Conservation (phyloP, 2,113 vertebrate genomes). For the Laterallus jamaicensis region DNA sequence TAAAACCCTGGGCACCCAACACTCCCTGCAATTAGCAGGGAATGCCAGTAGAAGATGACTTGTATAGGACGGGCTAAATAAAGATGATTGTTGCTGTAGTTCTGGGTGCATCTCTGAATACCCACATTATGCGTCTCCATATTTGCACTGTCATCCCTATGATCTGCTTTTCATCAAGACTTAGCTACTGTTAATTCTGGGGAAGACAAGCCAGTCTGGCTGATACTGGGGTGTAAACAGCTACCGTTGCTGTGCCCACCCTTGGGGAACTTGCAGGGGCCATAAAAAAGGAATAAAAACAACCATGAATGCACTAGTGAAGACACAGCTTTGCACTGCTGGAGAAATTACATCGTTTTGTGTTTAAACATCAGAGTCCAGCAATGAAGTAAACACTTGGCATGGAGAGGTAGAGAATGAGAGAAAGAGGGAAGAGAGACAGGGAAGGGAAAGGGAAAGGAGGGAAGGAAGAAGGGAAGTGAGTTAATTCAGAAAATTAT, state of each 20-base stretch:
- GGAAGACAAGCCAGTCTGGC: neutral
- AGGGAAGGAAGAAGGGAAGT: too few species aligned
- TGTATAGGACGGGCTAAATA: neutral
- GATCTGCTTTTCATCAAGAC: conserved; percentile 46
- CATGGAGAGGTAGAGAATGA: neutral
- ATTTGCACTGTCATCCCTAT: neutral
- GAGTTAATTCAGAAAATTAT: too few species aligned
- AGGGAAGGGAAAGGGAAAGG: too few species aligned
- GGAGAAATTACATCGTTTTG: neutral
- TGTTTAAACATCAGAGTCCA: neutral
- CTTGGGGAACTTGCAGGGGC: neutral
- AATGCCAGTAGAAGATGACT: conserved; percentile 17
- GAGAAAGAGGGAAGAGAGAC: neutral
- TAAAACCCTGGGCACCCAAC: neutral
- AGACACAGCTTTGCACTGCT: neutral
- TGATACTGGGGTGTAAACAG: neutral
- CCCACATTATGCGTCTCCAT: conserved; percentile 23
- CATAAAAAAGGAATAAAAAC: neutral
- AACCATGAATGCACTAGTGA: neutral
- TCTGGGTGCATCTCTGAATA: conserved; percentile 31
- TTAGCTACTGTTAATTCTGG: conserved; percentile 20
- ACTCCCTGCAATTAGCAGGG: neutral
- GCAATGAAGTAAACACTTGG: neutral
- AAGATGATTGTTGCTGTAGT: conserved; percentile 8
- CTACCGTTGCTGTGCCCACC: neutral